Percentiles rank a stretch among this genome's conserved stretches.
phyloP scores from a whole-genome alignment of 2,888 invertebrate species.

The Agelastica alni region DNA sequence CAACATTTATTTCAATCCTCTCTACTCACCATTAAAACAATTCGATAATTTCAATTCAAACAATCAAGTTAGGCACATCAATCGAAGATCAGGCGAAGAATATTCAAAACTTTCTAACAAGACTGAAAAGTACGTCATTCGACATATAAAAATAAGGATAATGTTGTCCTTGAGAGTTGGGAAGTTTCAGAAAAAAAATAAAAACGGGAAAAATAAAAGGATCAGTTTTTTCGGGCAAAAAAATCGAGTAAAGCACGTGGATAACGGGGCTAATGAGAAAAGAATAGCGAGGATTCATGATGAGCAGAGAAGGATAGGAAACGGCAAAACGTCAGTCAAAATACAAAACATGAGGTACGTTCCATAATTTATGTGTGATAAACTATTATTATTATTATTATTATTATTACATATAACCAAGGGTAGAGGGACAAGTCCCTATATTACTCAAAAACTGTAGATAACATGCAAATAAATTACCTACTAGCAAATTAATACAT shows the following conservation, averaged over 20 bases:
- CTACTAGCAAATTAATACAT: too few relatives aligned
- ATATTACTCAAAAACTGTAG: too few relatives aligned
- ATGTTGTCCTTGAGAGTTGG: constrained; percentile 70
- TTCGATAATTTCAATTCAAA: constrained; percentile 41
- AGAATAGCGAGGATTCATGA: constrained; percentile 47
- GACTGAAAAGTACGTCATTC: constrained; percentile 65
- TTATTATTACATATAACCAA: too few relatives aligned
- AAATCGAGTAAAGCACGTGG: constrained; percentile 15
- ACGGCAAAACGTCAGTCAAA: constrained; percentile 53
- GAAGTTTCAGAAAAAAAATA: constrained; percentile 55
- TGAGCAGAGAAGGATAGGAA: constrained; percentile 54
- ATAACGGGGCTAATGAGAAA: constrained; percentile 27
- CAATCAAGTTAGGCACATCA: constrained; percentile 14
- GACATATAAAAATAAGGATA: constrained; percentile 68
- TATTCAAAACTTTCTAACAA: constrained; percentile 44
- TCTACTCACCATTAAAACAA: constrained; percentile 40
- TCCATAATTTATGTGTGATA: too few relatives aligned
- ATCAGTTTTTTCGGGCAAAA: constrained; percentile 22
- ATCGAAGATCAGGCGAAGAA: constrained; percentile 14
- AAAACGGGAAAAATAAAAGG: constrained; percentile 14
- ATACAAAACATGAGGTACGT: constrained; percentile 57
- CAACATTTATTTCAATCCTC: constrained; percentile 53
- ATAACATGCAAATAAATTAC: too few relatives aligned
- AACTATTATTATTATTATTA: too few relatives aligned
- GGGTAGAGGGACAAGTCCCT: too few relatives aligned